Evolutionary conservation across 2,113 vertebrate genomes (phyloP).

Genomic region (Malurus elegans): DNA sequence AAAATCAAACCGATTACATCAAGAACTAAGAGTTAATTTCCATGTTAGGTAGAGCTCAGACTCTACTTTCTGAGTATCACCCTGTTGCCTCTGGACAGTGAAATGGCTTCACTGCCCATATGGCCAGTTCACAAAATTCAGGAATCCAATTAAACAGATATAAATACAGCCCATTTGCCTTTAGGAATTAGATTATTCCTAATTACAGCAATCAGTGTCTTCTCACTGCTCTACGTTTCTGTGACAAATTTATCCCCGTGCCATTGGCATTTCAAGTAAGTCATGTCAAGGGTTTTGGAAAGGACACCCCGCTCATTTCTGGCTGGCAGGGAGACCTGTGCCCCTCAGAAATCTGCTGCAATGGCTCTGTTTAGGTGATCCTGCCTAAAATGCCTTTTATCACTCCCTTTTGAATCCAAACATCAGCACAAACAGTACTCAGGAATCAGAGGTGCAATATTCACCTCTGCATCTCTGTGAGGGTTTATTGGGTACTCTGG

Average conservation of each 20-base stretch:
- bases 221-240: rapidly evolving
- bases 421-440: not conserved
- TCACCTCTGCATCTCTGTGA: rapidly evolving
- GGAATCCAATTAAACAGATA: constrained; percentile 2
- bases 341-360: not conserved
- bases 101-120: not conserved
- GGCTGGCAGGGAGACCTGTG: not conserved
- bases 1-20: not conserved
- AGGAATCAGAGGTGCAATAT: not conserved
- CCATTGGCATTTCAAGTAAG: not conserved
- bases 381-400: not conserved
- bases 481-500: rapidly evolving
- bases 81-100: not conserved
- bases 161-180: not conserved
- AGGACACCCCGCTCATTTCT: not conserved
- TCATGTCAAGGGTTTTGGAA: constrained; percentile 15
- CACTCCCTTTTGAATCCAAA: not conserved
- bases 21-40: not conserved
- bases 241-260: not conserved
- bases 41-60: not conserved
- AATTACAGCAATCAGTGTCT: not conserved
- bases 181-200: constrained; percentile 8
- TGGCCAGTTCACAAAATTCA: not conserved
- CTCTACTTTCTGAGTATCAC: not conserved
- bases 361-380: not conserved